Base-by-base conservation (phyloP, 2,888 invertebrate species). In the Gerris lacustris region DNA sequence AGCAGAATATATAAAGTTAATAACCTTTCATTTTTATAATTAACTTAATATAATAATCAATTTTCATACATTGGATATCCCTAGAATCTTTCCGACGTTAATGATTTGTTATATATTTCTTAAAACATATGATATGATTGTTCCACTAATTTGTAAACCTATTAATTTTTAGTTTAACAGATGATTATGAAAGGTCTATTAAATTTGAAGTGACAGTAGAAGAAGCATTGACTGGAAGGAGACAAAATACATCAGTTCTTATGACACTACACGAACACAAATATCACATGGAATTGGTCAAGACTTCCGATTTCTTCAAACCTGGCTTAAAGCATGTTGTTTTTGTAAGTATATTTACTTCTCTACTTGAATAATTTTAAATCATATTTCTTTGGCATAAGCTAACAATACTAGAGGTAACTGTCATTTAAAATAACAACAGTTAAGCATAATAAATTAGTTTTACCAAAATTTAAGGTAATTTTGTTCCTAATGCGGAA, bases 171-270 rank as follows among this genome's bases (percentile, higher is more conserved):
- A 89, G 89, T 77, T 82, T 96, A 70, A 87, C 86, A 55, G 91
- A 91, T 77, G 92, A 94, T 70, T 91, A 88, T 76, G 88, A 90
- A 77, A 85, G 94, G 75, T 88, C 89, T 44, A 87, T 96, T 67
- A 86, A 92, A 47, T 86, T 96, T 67, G 90, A 94, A 78, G 96
- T 94, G 0, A 88, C 91, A 6, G 88, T 97, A 5, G 94, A 95
- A 80, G 97, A 98, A 82, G 88, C 88, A 70, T 84, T 94, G 75
- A 96, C 96, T 2, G 86, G 90, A 17, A 86, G 94, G 69, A 86
- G 89, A 76, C 91, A 95, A 79, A 93, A 92, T 79, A 87, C 88
- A 17, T 86, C 90, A 0, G 83, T 87, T 2, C 84, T 89, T 73
- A 83, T 94, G 62, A 85, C 88, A 70, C 81, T 96, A 6, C 94